Base-by-base conservation (phyloP, 1,140 invertebrate species). In the Phortica variegata region DNA sequence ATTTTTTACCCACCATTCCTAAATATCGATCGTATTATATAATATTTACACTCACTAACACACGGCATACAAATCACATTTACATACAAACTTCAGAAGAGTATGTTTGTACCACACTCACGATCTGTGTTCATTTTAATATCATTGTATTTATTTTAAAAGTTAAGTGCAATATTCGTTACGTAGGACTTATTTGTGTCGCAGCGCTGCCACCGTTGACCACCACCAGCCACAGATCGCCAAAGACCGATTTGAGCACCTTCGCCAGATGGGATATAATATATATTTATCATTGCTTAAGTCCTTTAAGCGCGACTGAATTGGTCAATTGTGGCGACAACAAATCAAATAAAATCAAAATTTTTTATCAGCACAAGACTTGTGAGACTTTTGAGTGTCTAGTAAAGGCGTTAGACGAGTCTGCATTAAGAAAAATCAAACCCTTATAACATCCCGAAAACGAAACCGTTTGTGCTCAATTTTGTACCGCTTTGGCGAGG, bases 1-100 rank as follows among this genome's bases (percentile, higher is more conserved):
- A 42, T 56, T 58, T 68, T 60, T 55, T 68, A 69, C 63, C 65
- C 57, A 69, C 63, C 63, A 69, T 68, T 69, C 65, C 60, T 69
- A 57, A 60, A 63, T 60, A 59, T 60, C 58, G 63, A 69, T 69
- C 69, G 63, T 63, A 58, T 50, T 47, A 60, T 51, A 21, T 39
- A 53, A 56, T 59, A 52, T n/a, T n/a, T n/a, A 47, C 32, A 47
- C 58, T 50, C 38, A 48, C 34, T 47, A 21, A 48, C 26, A 54
- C 29, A 51, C 16, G 36, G n/a, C 26, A 45, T 33, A 44, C 44
- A 33, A 4, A 17, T 16, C 39, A 19, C 29, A 43, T 31, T 32
- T 47, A 50, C 49, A 63, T 43, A 55, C 52, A 54, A 44, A 53
- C 50, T n/a, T n/a, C n/a, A n/a, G n/a, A n/a, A n/a, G n/a, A n/a